phyloP scores from a whole-genome alignment of 2,113 vertebrate species.

The Nerophis lumbriciformis region DNA sequence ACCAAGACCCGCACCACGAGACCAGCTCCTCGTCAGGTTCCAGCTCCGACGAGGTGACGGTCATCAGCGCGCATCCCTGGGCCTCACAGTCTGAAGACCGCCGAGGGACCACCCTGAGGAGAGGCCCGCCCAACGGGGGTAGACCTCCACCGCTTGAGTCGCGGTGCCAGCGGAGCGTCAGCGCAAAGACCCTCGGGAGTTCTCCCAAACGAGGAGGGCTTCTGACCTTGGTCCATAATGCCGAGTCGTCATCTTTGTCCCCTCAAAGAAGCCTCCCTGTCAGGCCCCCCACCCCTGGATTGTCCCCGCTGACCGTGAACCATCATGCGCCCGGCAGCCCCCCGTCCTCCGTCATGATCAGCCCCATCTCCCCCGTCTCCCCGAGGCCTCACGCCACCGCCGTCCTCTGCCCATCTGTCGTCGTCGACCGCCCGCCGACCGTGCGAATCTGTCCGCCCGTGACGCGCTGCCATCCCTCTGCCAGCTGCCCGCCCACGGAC shows the following conservation, averaged over 20 bases:
- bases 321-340: slow-evolving; percentile 40
- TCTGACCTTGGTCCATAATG: not conserved
- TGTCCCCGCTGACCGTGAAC: slow-evolving; percentile 59
- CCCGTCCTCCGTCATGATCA: slow-evolving; percentile 31
- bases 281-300: slow-evolving; percentile 58
- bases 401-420: slow-evolving; percentile 48
- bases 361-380: slow-evolving; percentile 25
- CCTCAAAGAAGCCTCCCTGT: slow-evolving; percentile 37
- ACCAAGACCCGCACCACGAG: slow-evolving; percentile 43
- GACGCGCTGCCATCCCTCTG: slow-evolving; percentile 30
- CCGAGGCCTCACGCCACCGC: slow-evolving; percentile 38
- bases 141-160: slow-evolving; percentile 35
- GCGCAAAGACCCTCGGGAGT: not conserved
- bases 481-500: slow-evolving; percentile 49
- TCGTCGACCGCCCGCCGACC: slow-evolving; percentile 39
- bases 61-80: slow-evolving; percentile 24
- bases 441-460: slow-evolving; percentile 14
- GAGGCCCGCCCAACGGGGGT: slow-evolving; percentile 20
- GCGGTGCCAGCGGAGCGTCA: slow-evolving; percentile 13
- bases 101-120: slow-evolving; percentile 17
- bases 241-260: slow-evolving; percentile 1
- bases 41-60: slow-evolving; percentile 42
- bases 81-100: slow-evolving; percentile 10
- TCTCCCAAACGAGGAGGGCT: slow-evolving; percentile 13
- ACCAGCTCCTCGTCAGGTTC: slow-evolving; percentile 52